Evolutionary conservation across 2,888 invertebrate genomes (phyloP), one percentile per base, ranked within the genome.

Genomic region (Drosophila nr. medialis): DNA sequence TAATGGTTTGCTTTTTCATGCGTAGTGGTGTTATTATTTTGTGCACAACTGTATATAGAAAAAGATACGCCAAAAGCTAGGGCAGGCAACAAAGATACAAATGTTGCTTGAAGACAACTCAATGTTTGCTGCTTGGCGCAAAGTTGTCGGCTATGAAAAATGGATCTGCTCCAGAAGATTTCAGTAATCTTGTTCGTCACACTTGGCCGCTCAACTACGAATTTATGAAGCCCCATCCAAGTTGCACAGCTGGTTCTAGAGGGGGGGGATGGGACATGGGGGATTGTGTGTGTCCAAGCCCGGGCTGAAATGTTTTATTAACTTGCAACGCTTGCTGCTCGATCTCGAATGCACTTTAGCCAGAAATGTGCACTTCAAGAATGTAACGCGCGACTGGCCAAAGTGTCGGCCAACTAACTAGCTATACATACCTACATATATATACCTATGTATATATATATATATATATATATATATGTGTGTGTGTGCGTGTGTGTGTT

Each of bases 151-250:
- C 90, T 86, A 90, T 91, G 90, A 88, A 91, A 91, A 91, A 91
- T 91, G 92, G 92, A 91, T 91, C 86, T 92, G 92, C 91, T 92
- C 92, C 92, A 91, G 92, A 91, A 92, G 92, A 92, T 92, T 91
- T 92, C 86, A 91, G 92, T 91, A 91, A 91, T 91, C 91, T 91
- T 91, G 92, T 92, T 91, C 91, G 91, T 91, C 90, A 88, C 92
- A 91, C 92, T 91, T 91, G 91, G 92, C 76, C 90, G 91, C 90
- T 91, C 92, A 91, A 92, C 91, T 91, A 92, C 91, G 76, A 91
- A 91, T 86, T 90, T 88, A 91, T 90, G 89, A 83, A 87, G 87
- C 79, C 78, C 77, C 75, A 80, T 65, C 83, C 65, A 63, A 75
- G 79, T 34, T 75, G 73, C 38, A 58, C 66, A 70, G 51, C 56